A percentile compares a stretch with the other conserved stretches of the same genome.
Conservation (phyloP, 2,888 invertebrate genomes). For the Leptothorax acervorum region DNA sequence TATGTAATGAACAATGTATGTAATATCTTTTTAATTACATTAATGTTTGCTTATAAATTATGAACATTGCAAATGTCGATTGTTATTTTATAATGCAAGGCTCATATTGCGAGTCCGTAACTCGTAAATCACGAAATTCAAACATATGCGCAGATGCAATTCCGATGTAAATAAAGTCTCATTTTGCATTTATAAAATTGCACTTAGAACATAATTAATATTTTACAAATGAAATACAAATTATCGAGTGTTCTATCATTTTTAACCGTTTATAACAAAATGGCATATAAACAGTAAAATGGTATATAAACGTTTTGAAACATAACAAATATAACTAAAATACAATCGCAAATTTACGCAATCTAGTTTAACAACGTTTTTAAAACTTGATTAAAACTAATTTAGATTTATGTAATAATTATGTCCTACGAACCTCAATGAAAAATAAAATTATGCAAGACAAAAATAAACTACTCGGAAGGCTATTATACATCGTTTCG, state of each 20-base stretch:
- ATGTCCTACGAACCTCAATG: background rate
- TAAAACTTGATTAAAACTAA: background rate
- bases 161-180: background rate
- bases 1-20: background rate
- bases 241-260: background rate
- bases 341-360: background rate
- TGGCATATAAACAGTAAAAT: background rate
- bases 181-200: constrained; percentile 6
- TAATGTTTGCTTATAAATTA: constrained; percentile 21
- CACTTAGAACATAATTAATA: constrained; percentile 6
- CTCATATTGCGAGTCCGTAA: background rate
- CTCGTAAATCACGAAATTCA: background rate
- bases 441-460: background rate
- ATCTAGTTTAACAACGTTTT: background rate
- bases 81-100: background rate
- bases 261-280: background rate
- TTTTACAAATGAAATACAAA: background rate
- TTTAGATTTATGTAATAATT: background rate
- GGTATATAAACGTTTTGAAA: background rate
- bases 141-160: constrained; percentile 19
- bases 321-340: background rate
- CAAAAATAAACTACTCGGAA: background rate
- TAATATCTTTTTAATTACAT: constrained; percentile 15
- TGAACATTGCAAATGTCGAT: background rate
- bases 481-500: background rate